Evolutionary conservation across 2,113 vertebrate species (phyloP), one percentile per base, ranked within the genome.

Genomic region (Rousettus leschenaultii): DNA sequence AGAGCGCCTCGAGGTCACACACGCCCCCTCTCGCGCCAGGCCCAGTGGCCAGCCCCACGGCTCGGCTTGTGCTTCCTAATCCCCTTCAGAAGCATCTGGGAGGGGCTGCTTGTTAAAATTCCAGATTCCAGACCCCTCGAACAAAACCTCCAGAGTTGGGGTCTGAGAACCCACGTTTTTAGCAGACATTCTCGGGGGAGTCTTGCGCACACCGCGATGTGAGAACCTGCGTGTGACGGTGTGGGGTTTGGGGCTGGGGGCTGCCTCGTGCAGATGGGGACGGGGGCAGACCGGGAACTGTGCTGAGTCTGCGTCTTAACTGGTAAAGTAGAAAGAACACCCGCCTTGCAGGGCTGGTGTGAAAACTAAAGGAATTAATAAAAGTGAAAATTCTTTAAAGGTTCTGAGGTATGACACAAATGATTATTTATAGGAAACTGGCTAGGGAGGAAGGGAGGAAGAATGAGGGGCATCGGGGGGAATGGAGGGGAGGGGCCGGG

Each of bases 371-470:
- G 40, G 79, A 86, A 65, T 38, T 68, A 9, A 45, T 12, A 22
- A 45, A 91, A n/a, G 85, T 66, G 61, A 63, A 59, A 89, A 19
- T 83, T 78, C 57, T 90, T 55, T 83, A 73, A 91, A 91, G 73
- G 51, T 55, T 88, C 18, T 57, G 57, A 78, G 55, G 21, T 21
- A 9, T 84, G 57, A 33, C 74, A 71, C 2, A 55, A 73, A 57
- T n/a, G 30, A 68, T 82, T 93, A 85, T 92, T 96, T 80, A 89
- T 19, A 83, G 83, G 86, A 94, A 89, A 57, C 21, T 45, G 91
- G 73, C 45, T n/a, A 85, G n/a, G 22, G 35, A 87, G 43, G 70
- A 43, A 75, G 14, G 16, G 45, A 82, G 57, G 68, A 40, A 18
- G 77, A 15, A 35, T 2, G 68, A 33, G 3, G 18, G 3, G 16